Percentiles rank a stretch among this genome's conserved stretches.
These are phyloP conservation scores for Lycia hirtaria DNA, from an alignment of 2,888 invertebrate species.

Conservation along the genomic window DNA sequence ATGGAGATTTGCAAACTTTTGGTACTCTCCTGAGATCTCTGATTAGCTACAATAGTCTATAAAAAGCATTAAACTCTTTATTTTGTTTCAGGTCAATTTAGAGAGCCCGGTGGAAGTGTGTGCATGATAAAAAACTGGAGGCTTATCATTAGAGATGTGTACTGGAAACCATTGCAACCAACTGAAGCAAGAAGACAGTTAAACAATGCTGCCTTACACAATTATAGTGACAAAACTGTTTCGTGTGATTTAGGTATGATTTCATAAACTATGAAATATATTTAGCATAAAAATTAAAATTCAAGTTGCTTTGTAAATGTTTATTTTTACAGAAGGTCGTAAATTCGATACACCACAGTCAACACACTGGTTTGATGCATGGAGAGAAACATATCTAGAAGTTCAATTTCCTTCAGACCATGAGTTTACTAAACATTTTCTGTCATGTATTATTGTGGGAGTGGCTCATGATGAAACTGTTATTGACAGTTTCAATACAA, in stretches of 20 bases:
- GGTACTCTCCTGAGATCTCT: too few relatives aligned
- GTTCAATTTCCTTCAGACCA: constrained; percentile 96
- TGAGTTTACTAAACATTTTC: constrained; percentile 96
- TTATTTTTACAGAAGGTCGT: constrained; percentile 69
- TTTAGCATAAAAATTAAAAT: not conserved
- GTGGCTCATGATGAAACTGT: constrained; percentile 91
- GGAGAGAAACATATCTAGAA: constrained; percentile 95
- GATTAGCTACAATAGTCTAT: too few relatives aligned
- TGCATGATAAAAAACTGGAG: constrained; percentile 91
- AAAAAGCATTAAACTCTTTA: not conserved
- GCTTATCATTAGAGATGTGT: constrained; percentile 92
- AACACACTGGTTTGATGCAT: constrained; percentile 98
- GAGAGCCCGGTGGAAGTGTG: constrained; percentile 91
- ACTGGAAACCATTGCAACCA: constrained; percentile 92
- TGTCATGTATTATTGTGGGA: constrained; percentile 92
- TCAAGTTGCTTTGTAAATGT: not conserved
- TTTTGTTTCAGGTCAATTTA: constrained; percentile 88
- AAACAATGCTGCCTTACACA: constrained; percentile 91
- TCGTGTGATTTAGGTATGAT: constrained; percentile 82
- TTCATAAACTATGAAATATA: not conserved
- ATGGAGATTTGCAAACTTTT: too few relatives aligned
- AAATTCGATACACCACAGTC: constrained; percentile 89
- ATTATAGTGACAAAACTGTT: constrained; percentile 82
- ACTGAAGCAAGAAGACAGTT: constrained; percentile 93
- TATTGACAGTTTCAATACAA: constrained; percentile 91